These are phyloP conservation scores for Homarus americanus DNA, from an alignment of 1,140 invertebrate genomes.

Conservation along the genomic window DNA sequence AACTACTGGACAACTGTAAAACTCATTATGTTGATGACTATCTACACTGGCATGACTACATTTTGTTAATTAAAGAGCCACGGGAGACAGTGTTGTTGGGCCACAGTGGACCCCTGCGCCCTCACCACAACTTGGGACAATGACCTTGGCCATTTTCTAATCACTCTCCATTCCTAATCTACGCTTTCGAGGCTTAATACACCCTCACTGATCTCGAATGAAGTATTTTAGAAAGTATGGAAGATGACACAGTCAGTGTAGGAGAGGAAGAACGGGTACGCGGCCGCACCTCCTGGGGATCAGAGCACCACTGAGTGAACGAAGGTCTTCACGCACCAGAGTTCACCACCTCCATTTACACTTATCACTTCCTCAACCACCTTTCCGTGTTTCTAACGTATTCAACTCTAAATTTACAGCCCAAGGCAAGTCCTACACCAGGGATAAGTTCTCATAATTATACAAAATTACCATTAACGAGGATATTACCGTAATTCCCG, in stretches of 20 bases:
- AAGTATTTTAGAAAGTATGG: background rate
- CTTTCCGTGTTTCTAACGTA: background rate
- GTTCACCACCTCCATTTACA: background rate
- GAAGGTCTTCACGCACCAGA: background rate
- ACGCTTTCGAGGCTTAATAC: background rate
- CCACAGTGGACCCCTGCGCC: background rate
- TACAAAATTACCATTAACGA: background rate
- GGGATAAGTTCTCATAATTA: background rate
- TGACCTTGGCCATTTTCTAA: conserved; percentile 21
- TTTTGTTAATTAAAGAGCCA: too few species aligned
- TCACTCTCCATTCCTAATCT: background rate
- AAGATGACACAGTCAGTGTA: background rate
- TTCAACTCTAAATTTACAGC: background rate
- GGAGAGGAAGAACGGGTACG: background rate
- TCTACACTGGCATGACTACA: too few species aligned
- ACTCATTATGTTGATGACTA: too few species aligned
- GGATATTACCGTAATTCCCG: conserved; percentile 5
- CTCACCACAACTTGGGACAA: background rate
- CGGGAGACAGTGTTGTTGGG: too few species aligned
- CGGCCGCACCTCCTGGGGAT: conserved; percentile 14
- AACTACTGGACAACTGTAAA: too few species aligned
- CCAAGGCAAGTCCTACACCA: too few species aligned
- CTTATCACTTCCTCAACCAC: background rate
- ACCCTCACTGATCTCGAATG: too few species aligned
- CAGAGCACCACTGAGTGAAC: conserved; percentile 22